Conservation (phyloP, 2,888 invertebrate species). For the Camponotus fellah region DNA sequence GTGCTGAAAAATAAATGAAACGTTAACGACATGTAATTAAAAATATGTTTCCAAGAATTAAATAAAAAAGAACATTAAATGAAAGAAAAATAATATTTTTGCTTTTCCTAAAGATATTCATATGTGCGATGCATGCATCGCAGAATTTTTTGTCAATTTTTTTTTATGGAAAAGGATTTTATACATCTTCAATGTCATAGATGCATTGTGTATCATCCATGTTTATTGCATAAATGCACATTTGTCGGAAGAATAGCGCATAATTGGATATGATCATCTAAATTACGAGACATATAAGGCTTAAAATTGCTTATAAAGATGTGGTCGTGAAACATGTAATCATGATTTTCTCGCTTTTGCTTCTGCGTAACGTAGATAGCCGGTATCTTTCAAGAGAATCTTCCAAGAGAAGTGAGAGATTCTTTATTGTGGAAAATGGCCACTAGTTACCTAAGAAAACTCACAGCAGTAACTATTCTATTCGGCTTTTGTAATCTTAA, state of each 20-base stretch:
- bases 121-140: neutral
- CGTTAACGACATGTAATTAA: slow-evolving; percentile 16
- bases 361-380: slow-evolving; percentile 13
- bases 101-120: neutral
- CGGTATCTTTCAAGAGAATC: neutral
- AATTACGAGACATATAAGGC: slow-evolving; percentile 1
- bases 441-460: neutral
- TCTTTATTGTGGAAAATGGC: neutral
- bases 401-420: neutral
- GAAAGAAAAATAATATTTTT: neutral
- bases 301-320: slow-evolving; percentile 5
- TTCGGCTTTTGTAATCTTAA: neutral
- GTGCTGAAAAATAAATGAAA: neutral
- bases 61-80: neutral
- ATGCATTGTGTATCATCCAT: too few relatives aligned
- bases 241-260: slow-evolving; percentile 1
- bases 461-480: neutral
- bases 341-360: slow-evolving; percentile 45
- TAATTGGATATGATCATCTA: neutral
- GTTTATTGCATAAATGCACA: neutral
- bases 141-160: neutral
- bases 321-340: slow-evolving; percentile 39
- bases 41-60: slow-evolving; percentile 2
- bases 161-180: neutral
- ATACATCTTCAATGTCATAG: neutral